Base-by-base conservation (phyloP, 2,113 vertebrate species). In the Crypturellus undulatus region DNA sequence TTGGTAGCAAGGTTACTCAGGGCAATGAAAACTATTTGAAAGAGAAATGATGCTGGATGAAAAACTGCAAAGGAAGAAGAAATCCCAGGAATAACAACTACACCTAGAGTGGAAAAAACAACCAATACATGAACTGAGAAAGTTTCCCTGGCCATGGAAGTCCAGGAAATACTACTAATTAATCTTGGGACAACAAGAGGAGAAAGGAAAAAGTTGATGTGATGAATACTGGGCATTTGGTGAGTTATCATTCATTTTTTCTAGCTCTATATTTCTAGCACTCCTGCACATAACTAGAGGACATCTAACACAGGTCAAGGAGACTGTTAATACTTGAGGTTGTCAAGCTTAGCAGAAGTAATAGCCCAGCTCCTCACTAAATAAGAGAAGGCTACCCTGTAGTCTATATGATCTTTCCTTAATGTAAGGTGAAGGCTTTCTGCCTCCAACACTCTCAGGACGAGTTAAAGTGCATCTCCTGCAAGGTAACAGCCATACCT, bases 1-100 rank as follows among this genome's bases (percentile, higher is more conserved):
- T 94, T 93, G 62, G 93, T 72, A 94, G 58, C 65, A 95, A 96
- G 90, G 94, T 96, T 95, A 93, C 38, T 32, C 6, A 76, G 77
- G 75, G 58, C 72, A 92, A 76, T 68, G 42, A 43, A 80, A 92
- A 85, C 62, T 84, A n/a, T 84, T 73, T 76, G 52, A 52, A 89
- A 81, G 52, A 86, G 49, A 89, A 96, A 84, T 72, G 0, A 75
- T 52, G 18, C 49, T 59, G 25, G 64, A 81, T 86, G 49, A 62
- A 84, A 89, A 49, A 16, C 3, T 84, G 34, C 71, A 89, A 88
- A 71, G 36, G 79, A 63, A 51, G 12, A 24, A 24, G 22, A 87
- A 63, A 58, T 13, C 20, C 18, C 20, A 59, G 52, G 16, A 84
- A 81, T 49, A 86, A 84, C 4, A 65, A 62, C 49, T 93, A 34